Conservation (phyloP, 2,888 invertebrate genomes). For the Actias luna region DNA sequence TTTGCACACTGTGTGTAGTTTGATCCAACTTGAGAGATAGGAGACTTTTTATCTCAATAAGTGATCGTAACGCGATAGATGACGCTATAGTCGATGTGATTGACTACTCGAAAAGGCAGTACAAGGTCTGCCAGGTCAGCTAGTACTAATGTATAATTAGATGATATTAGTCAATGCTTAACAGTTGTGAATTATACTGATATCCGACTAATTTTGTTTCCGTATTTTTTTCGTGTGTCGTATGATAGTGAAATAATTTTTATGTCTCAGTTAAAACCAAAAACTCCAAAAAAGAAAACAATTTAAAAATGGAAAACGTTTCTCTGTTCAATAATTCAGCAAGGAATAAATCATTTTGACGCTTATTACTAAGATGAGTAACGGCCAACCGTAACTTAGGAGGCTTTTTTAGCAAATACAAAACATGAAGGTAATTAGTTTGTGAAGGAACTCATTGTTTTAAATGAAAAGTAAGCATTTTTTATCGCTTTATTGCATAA, state of each 20-base stretch:
- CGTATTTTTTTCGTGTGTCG: not conserved
- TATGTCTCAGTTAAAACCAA: not conserved
- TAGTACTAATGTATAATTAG: too few relatives aligned
- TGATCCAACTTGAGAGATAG: too few relatives aligned
- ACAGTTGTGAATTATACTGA: conserved; percentile 1
- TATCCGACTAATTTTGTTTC: not conserved
- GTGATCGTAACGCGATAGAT: too few relatives aligned
- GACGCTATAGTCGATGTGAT: too few relatives aligned
- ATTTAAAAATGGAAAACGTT: conserved; percentile 29
- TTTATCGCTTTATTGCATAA: not conserved
- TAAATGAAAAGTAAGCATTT: conserved; percentile 21
- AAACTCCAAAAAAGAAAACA: conserved; percentile 23
- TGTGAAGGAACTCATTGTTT: conserved; percentile 32
- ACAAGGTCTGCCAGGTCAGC: too few relatives aligned
- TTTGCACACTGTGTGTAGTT: too few relatives aligned
- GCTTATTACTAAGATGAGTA: conserved; percentile 60
- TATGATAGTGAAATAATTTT: not conserved
- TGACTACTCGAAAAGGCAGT: too few relatives aligned
- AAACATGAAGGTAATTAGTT: conserved; percentile 46
- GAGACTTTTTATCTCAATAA: too few relatives aligned
- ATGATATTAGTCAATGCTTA: too few relatives aligned
- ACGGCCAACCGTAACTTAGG: conserved; percentile 48
- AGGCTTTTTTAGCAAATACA: conserved; percentile 40
- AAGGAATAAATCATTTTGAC: conserved; percentile 58
- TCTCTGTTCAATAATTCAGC: conserved; percentile 40